phyloP scores from a whole-genome alignment of 2,113 vertebrate species.

The Canis aureus region DNA sequence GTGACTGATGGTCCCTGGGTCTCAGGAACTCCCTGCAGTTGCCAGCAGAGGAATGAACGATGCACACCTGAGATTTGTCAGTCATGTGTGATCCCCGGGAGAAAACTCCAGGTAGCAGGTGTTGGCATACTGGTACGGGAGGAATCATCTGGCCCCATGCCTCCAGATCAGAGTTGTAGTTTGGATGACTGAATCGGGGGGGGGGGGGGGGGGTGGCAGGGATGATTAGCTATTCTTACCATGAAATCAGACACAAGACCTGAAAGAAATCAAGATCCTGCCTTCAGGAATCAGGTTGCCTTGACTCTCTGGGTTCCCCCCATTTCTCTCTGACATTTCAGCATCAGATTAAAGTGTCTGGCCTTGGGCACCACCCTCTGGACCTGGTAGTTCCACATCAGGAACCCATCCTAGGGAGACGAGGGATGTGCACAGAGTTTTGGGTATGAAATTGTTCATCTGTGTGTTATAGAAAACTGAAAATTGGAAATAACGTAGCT shows the following conservation, averaged over 20 bases:
- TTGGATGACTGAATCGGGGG: no score
- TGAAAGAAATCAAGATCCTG: background rate
- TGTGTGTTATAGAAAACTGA: background rate
- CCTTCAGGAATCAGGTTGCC: background rate
- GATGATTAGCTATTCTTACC: background rate
- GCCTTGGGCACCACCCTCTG: background rate
- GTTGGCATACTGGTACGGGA: background rate
- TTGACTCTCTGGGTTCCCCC: background rate
- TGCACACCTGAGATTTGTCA: background rate
- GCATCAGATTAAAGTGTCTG: background rate
- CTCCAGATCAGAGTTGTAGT: background rate
- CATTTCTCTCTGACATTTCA: background rate
- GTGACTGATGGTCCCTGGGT: background rate
- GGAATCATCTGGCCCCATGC: fast-evolving
- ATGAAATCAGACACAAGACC: background rate
- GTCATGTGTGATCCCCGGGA: background rate
- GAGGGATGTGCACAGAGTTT: no score
- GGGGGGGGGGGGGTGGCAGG: no score
- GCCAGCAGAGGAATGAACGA: background rate
- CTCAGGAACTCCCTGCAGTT: background rate
- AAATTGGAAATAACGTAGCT: background rate
- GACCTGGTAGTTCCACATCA: background rate
- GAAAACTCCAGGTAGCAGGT: background rate
- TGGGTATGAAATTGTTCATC: background rate
- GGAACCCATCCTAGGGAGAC: background rate